These are phyloP conservation scores for Callosobruchus maculatus DNA, from an alignment of 2,888 invertebrate species.

Conservation along the genomic window DNA sequence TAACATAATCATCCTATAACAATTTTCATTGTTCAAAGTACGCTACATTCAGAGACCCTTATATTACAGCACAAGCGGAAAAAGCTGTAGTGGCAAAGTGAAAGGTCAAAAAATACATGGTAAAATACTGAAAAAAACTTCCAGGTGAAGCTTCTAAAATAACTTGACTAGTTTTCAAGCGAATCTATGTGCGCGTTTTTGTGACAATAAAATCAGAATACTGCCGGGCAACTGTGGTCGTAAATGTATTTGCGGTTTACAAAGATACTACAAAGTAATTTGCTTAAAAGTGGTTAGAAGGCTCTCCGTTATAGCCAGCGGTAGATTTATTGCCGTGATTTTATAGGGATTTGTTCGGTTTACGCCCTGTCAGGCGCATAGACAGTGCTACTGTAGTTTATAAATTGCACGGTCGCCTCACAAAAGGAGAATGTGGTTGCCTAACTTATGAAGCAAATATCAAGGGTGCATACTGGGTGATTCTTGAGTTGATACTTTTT, in stretches of 20 bases:
- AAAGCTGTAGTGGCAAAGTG: too few relatives aligned
- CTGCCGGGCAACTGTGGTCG: background rate
- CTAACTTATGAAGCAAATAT: too few relatives aligned
- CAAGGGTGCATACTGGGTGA: too few relatives aligned
- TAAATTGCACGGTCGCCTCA: background rate
- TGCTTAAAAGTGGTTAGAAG: background rate
- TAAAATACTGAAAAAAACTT: too few relatives aligned
- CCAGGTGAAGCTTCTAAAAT: too few relatives aligned
- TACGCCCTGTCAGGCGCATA: background rate
- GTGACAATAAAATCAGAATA: background rate
- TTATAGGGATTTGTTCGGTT: background rate
- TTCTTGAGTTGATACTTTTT: too few relatives aligned
- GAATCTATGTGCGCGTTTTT: background rate
- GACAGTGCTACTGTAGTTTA: background rate
- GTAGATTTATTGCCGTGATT: background rate
- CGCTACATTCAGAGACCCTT: too few relatives aligned
- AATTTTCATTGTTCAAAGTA: too few relatives aligned
- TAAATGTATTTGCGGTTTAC: background rate
- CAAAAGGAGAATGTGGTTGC: background rate
- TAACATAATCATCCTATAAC: too few relatives aligned
- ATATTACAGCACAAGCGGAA: too few relatives aligned
- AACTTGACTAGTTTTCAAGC: too few relatives aligned
- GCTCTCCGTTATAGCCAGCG: background rate
- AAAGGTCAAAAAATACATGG: too few relatives aligned
- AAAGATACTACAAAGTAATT: background rate